These are phyloP conservation scores for Cavia aperea DNA, from an alignment of 2,113 vertebrate genomes.

Conservation along the genomic window DNA sequence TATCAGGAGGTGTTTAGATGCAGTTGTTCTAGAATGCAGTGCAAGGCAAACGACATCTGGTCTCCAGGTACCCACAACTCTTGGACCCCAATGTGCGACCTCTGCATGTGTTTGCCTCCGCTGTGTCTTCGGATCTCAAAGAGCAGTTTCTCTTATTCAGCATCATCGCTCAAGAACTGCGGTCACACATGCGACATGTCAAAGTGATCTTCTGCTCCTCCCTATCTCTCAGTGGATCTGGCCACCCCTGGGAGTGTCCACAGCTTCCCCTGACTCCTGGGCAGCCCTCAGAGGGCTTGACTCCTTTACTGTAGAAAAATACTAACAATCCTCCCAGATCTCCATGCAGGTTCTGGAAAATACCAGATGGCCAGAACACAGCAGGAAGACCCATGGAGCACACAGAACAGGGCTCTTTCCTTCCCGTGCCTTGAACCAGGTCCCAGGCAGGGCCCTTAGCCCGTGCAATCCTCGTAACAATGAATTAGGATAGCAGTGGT, in stretches of 20 bases:
- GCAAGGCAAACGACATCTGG: not conserved
- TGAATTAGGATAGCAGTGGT: not conserved
- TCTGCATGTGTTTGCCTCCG: not conserved
- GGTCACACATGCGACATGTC: not conserved
- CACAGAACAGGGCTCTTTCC: not conserved
- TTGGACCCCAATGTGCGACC: not conserved
- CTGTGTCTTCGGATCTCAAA: not conserved
- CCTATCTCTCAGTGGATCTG: not conserved
- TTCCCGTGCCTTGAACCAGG: not conserved
- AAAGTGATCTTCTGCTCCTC: not conserved
- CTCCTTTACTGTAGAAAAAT: conserved; percentile 43
- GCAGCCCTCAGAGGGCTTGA: not conserved
- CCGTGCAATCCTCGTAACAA: not conserved
- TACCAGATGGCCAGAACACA: not conserved
- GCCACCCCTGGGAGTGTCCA: not conserved
- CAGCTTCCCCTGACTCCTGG: not conserved
- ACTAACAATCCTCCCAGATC: conserved; percentile 7
- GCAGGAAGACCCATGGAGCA: not conserved
- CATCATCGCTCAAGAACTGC: too few relatives aligned
- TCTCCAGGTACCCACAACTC: not conserved
- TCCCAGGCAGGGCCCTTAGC: not conserved
- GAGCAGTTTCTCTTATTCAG: not conserved
- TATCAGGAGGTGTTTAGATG: not conserved
- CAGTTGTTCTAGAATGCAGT: not conserved
- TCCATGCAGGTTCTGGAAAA: conserved; percentile 49